These are phyloP conservation scores for Paedocypris sp. DNA, from an alignment of 2,113 vertebrate species.

Conservation along the genomic window DNA sequence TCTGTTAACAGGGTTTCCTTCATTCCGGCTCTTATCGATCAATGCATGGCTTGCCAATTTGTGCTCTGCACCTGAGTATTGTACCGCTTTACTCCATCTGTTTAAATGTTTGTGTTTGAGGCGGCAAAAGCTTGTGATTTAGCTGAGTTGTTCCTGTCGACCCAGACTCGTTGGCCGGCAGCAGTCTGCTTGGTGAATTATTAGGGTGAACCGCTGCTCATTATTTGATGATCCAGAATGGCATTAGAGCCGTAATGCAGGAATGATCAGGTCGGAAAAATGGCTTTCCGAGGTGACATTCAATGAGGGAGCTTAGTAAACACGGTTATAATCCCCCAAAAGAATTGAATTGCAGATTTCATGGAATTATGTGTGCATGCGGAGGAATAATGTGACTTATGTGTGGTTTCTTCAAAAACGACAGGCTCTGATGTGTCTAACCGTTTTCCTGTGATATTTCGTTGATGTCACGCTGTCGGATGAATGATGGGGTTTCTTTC, in stretches of 20 bases:
- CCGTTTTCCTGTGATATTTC: not conserved
- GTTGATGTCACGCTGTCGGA: not conserved
- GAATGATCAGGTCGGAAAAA: not conserved
- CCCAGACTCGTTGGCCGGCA: too few species aligned
- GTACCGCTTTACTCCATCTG: not conserved
- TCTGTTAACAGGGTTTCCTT: conserved; percentile 16
- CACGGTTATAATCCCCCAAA: conserved; percentile 13
- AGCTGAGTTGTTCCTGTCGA: too few species aligned
- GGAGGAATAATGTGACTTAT: conserved; percentile 1
- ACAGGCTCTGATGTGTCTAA: not conserved
- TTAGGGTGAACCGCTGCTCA: not conserved
- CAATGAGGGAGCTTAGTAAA: not conserved
- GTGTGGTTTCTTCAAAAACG: not conserved
- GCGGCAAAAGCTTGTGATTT: too few species aligned
- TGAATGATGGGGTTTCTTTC: conserved; percentile 16
- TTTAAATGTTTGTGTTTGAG: too few species aligned
- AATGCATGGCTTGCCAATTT: conserved; percentile 19
- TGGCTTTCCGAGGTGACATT: not conserved
- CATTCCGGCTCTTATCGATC: conserved; percentile 11
- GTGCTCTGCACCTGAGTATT: conserved; percentile 21
- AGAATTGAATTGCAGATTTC: not conserved
- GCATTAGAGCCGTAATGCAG: not conserved
- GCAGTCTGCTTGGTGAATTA: not conserved
- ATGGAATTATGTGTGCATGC: not conserved
- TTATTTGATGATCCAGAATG: not conserved